Evolutionary conservation across 2,888 invertebrate species (phyloP).

Genomic region (Drosophila vallismaia): DNA sequence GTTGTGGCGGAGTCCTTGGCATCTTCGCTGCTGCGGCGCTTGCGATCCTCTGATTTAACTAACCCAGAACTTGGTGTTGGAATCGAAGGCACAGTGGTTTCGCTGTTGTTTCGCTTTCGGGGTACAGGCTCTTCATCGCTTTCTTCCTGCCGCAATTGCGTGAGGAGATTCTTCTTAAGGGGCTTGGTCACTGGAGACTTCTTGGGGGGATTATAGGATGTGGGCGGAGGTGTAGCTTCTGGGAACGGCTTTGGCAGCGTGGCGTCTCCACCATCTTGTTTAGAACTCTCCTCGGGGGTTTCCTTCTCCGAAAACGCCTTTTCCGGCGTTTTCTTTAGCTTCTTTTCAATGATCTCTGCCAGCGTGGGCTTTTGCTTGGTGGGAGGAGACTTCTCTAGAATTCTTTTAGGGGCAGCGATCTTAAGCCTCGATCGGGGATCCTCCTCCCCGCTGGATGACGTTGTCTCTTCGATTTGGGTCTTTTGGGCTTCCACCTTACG

Average conservation of each 20-base stretch:
- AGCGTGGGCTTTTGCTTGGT: constrained; percentile 73
- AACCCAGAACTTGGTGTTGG: constrained; percentile 9
- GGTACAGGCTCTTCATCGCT: constrained; percentile 75
- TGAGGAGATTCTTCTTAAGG: constrained; percentile 76
- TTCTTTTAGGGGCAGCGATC: constrained; percentile 65
- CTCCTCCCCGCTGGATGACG: constrained; percentile 82
- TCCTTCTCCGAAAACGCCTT: constrained; percentile 31
- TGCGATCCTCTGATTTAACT: constrained; percentile 56
- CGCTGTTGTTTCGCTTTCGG: constrained; percentile 72
- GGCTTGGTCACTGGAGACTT: constrained; percentile 79
- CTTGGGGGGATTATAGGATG: constrained; percentile 54
- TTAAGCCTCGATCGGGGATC: constrained; percentile 69
- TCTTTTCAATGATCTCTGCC: constrained; percentile 80
- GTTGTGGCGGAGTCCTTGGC: constrained; percentile 37
- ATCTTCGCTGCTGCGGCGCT: constrained; percentile 79
- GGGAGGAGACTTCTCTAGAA: constrained; percentile 49
- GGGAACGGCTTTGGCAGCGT: not conserved
- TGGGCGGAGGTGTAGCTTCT: constrained; percentile 22
- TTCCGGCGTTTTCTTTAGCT: constrained; percentile 74
- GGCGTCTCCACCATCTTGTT: not conserved
- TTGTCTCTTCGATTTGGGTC: constrained; percentile 72
- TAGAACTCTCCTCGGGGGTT: not conserved
- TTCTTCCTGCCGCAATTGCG: constrained; percentile 72
- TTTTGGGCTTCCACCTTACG: constrained; percentile 82
- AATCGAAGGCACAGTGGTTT: constrained; percentile 49